Base-by-base conservation (phyloP, 2,888 invertebrate genomes). In the Agapetus fuscipes region DNA sequence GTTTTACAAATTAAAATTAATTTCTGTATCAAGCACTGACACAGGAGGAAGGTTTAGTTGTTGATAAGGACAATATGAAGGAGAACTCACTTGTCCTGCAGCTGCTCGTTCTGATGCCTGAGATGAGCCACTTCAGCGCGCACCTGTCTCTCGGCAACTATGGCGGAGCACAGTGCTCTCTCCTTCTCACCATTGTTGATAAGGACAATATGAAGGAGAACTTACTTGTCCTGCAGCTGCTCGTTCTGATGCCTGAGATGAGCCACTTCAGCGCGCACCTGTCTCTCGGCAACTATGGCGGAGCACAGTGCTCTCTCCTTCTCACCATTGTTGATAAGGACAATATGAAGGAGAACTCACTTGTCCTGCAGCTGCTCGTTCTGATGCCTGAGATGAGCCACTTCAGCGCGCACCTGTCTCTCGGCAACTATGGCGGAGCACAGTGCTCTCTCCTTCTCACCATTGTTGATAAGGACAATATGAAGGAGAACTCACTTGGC, bases 221-320 rank as follows among this genome's bases (percentile, higher is more conserved):
- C 28, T 7, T 36, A 41, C 41, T 41, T 41, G n/a, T 33, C 11
- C 7, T 26, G 30, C 11, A 40, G 26, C 26, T 37, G 42, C 34
- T 46, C 46, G 26, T 39, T 39, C 30, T 37, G 46, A 30, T 34
- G 38, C 6, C 39, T 38, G 17, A 46, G 31, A 26, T 42, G 46
- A n/a, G 39, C 33, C 49, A 91, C 72, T 56, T 91, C 91, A 38
- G 71, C 63, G 55, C 80, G 75, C 49, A 84, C 62, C 53, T 78
- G 66, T 56, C 83, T 84, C 48, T 86, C 71, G 52, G 84, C 82
- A 37, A 70, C 62, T 56, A 84, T 82, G 54, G 86, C 71, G 16
- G 28, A 32, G 6, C 39, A 25, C 39, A 41, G 27, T 30, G 37
- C 41, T 26, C 39, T 26, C 25, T 39, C 43, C 29, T 25, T 34